These are phyloP conservation scores for Leiothrix lutea DNA, from an alignment of 2,113 vertebrate species.

Conservation along the genomic window DNA sequence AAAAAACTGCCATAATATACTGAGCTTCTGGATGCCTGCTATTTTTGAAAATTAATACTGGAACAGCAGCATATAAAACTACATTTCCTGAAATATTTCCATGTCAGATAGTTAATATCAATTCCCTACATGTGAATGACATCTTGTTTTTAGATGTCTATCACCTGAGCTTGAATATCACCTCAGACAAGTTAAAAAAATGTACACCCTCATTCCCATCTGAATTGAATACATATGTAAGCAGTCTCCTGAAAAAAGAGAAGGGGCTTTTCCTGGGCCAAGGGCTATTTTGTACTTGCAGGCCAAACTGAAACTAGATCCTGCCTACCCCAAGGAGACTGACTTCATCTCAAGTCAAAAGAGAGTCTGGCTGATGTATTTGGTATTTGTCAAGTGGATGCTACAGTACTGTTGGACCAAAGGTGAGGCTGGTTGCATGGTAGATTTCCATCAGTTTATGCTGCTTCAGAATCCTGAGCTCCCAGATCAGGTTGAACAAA, in stretches of 20 bases:
- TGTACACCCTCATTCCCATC: rapidly evolving
- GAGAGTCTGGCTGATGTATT: neutral
- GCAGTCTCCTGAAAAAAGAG: neutral
- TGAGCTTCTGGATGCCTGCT: neutral
- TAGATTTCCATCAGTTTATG: neutral
- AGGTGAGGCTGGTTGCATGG: neutral
- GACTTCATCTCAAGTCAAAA: neutral
- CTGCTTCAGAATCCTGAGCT: neutral
- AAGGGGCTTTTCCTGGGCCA: neutral
- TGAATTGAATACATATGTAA: rapidly evolving
- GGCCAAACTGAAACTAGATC: neutral
- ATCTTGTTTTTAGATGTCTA: neutral
- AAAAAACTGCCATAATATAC: neutral
- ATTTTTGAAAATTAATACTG: neutral
- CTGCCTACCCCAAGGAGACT: neutral
- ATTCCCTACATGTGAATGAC: neutral
- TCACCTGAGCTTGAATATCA: neutral
- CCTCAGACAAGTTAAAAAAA: neutral
- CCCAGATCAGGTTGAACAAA: neutral
- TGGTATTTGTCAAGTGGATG: neutral
- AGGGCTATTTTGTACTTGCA: neutral
- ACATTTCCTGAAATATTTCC: neutral
- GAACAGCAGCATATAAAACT: neutral
- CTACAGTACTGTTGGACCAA: neutral
- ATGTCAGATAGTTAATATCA: neutral